phyloP scores from a whole-genome alignment of 2,113 vertebrate genomes.

The Polypterus bichir region DNA sequence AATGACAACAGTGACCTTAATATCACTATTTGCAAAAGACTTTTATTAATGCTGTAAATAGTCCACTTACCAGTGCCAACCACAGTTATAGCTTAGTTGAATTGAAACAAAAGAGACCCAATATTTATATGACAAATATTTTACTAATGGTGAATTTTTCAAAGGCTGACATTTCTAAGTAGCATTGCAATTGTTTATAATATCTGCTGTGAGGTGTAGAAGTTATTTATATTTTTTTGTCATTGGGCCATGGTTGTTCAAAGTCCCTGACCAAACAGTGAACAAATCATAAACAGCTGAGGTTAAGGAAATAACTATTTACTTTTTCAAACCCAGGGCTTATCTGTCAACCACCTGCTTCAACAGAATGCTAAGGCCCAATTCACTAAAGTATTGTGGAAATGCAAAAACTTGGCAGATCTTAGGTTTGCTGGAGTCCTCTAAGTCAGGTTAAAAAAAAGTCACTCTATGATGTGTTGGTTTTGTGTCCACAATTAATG shows the following conservation, averaged over 20 bases:
- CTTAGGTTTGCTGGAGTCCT: too few species aligned
- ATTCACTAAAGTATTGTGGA: too few species aligned
- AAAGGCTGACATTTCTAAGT: conserved; percentile 13
- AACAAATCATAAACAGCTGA: background rate
- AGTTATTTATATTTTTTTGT: background rate
- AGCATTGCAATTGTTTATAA: conserved; percentile 16
- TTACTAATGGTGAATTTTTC: conserved; percentile 27
- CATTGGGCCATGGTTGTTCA: background rate
- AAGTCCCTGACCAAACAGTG: background rate
- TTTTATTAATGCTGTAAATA: conserved; percentile 14
- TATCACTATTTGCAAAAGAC: conserved; percentile 25
- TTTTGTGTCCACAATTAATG: too few species aligned
- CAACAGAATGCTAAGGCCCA: too few species aligned
- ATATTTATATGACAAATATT: conserved; percentile 34
- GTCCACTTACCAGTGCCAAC: conserved; percentile 25
- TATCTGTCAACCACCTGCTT: too few species aligned
- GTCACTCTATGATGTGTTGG: too few species aligned
- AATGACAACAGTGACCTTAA: conserved; percentile 24
- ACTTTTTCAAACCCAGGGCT: background rate
- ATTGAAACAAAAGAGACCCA: conserved; percentile 24
- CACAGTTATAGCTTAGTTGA: conserved; percentile 30
- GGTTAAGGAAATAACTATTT: background rate
- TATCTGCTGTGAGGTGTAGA: conserved; percentile 4
- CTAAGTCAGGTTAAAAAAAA: too few species aligned
- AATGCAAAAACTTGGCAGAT: too few species aligned